Percentiles rank a stretch among this genome's conserved stretches.
These are phyloP conservation scores for Sebastes itinus DNA, from an alignment of 2,797 vertebrate species.

Conservation along the genomic window DNA sequence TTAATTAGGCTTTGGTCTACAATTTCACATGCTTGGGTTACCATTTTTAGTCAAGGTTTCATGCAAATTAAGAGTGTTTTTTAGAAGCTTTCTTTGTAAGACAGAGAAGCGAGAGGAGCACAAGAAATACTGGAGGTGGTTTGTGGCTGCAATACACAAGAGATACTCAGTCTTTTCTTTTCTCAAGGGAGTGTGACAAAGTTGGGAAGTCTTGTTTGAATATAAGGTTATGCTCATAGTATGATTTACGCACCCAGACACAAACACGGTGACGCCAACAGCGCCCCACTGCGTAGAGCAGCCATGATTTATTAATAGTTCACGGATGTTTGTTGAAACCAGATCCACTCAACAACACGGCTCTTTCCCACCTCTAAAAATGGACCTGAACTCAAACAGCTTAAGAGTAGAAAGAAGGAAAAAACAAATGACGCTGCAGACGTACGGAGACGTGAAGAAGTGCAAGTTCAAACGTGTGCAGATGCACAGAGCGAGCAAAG, in stretches of 20 bases:
- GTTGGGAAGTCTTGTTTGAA: slow-evolving; percentile 27
- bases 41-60: slow-evolving; percentile 17
- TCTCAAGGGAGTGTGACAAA: slow-evolving; percentile 4
- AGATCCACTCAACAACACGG: slow-evolving; percentile 44
- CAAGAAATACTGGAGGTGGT: slow-evolving; percentile 5
- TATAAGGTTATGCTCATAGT: slow-evolving; percentile 20
- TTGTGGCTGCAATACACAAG: not conserved
- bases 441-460: not conserved
- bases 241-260: slow-evolving; percentile 19
- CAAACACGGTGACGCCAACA: slow-evolving; percentile 36
- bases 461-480: not conserved
- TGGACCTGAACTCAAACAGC: slow-evolving; percentile 22
- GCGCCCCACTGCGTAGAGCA: slow-evolving; percentile 22
- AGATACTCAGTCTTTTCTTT: not conserved
- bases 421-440: not conserved
- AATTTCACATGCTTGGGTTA: not conserved
- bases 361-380: slow-evolving; percentile 58
- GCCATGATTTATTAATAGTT: slow-evolving; percentile 70
- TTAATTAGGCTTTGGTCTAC: slow-evolving; percentile 5
- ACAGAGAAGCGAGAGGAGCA: not conserved
- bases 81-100: not conserved
- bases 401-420: not conserved
- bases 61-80: slow-evolving; percentile 4
- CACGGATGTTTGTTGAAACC: slow-evolving; percentile 62
- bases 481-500: not conserved